phyloP scores from a whole-genome alignment of 2,113 vertebrate species.

The Cnemophilus loriae region DNA sequence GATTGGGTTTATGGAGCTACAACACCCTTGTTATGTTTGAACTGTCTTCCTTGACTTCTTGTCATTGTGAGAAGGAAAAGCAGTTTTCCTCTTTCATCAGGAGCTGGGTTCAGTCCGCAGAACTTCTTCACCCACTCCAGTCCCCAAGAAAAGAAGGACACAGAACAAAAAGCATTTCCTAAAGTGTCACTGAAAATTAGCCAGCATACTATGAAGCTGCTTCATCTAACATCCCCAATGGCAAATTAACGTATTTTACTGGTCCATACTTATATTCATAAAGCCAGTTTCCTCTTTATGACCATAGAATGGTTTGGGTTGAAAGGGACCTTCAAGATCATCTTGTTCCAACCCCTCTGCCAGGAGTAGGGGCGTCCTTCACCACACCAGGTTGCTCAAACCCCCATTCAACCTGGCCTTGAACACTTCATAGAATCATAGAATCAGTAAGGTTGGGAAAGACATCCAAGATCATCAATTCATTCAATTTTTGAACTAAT shows the following conservation, averaged over 20 bases:
- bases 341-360: neutral
- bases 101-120: neutral
- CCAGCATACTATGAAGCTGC: neutral
- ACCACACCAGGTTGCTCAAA: neutral
- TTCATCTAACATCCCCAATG: neutral
- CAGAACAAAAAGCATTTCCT: neutral
- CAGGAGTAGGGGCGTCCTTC: neutral
- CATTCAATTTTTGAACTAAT: neutral
- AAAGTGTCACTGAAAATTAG: neutral
- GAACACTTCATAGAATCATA: neutral
- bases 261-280: neutral
- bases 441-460: neutral
- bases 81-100: neutral
- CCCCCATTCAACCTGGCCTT: neutral
- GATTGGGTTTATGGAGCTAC: neutral
- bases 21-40: neutral
- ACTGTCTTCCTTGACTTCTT: neutral
- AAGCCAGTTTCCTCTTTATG: neutral
- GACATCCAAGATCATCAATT: neutral
- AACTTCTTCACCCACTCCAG: neutral
- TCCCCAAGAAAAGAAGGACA: neutral
- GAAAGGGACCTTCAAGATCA: neutral
- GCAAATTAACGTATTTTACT: neutral
- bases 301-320: neutral
- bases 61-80: neutral